phyloP scores from a whole-genome alignment of 1,140 invertebrate genomes.

The Grapholita molesta region DNA sequence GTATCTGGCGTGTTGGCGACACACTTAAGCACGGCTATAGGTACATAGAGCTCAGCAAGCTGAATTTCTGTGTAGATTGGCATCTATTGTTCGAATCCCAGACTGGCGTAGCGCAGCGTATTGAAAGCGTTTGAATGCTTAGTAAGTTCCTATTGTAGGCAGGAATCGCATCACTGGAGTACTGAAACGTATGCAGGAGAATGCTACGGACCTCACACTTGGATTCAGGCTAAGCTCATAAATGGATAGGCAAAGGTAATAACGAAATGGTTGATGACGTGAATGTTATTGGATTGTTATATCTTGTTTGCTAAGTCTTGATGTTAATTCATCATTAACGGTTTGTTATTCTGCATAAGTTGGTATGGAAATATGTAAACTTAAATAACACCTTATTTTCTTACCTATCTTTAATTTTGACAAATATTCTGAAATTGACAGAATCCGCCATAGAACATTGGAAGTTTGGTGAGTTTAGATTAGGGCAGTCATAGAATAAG shows the following conservation, averaged over 20 bases:
- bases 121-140: conserved; percentile 68
- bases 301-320: too few relatives aligned
- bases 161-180: conserved; percentile 4
- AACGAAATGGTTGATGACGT: not conserved
- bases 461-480: too few relatives aligned
- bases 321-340: too few relatives aligned
- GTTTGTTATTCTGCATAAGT: too few relatives aligned
- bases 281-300: not conserved
- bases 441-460: too few relatives aligned
- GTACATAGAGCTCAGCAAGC: conserved; percentile 41
- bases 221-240: not conserved
- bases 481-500: too few relatives aligned
- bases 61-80: conserved; percentile 66
- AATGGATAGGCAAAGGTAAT: not conserved
- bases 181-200: conserved; percentile 18
- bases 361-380: too few relatives aligned
- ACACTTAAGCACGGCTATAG: not conserved
- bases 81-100: conserved; percentile 60
- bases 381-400: too few relatives aligned
- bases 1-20: conserved; percentile 16
- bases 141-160: conserved; percentile 58
- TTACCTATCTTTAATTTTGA: too few relatives aligned
- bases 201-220: not conserved
- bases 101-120: conserved; percentile 50
- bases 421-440: too few relatives aligned